Evolutionary conservation across 2,797 vertebrate species (phyloP).

Genomic region (Sardinella longiceps): DNA sequence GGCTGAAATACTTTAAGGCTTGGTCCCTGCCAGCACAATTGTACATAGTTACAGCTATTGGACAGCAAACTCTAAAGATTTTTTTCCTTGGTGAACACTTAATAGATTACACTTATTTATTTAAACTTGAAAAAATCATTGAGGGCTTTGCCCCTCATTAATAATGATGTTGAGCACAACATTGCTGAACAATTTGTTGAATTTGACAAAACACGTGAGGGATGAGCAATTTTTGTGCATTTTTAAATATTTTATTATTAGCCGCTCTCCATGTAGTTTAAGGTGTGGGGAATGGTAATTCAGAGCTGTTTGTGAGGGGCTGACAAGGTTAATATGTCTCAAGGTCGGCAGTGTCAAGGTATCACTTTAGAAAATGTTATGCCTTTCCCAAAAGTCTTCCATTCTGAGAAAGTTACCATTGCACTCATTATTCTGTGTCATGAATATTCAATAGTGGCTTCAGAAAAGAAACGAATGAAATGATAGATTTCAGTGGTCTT

Average conservation of each 20-base stretch:
- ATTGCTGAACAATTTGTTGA: not conserved
- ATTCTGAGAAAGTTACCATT: conserved; percentile 1
- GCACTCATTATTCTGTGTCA: not conserved
- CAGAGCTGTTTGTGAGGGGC: not conserved
- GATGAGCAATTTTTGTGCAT: not conserved
- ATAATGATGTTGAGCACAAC: not conserved
- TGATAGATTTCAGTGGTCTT: conserved; percentile 9
- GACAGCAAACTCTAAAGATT: no score
- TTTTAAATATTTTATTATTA: conserved; percentile 5
- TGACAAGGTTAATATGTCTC: conserved; percentile 15
- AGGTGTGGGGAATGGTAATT: conserved; percentile 14
- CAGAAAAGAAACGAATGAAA: conserved; percentile 20
- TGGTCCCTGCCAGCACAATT: no score
- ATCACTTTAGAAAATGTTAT: not conserved
- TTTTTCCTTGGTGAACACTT: no score
- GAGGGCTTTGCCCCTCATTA: no score
- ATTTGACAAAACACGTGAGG: not conserved
- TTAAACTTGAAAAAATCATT: no score
- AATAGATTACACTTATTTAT: no score
- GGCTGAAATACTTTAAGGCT: no score
- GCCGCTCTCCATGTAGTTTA: not conserved
- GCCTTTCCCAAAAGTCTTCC: not conserved
- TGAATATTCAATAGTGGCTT: conserved; percentile 22
- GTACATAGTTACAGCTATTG: no score
- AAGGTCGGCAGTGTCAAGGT: conserved; percentile 16